Evolutionary conservation across 2,797 vertebrate species (phyloP).

Genomic region (Paguma larvata): DNA sequence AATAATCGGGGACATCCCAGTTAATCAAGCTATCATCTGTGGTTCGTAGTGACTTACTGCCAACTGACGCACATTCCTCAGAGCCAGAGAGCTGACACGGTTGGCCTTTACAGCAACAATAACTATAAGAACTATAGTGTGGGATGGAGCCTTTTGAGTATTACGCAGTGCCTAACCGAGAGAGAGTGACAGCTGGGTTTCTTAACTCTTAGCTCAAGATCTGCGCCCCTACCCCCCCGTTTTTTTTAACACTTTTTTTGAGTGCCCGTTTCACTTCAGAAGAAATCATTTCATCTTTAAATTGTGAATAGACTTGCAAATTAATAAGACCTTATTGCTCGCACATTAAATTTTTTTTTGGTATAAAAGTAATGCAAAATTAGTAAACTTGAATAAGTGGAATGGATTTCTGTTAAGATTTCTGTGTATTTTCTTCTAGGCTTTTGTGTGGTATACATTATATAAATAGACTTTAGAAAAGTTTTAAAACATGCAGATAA

Average conservation of each 20-base stretch:
- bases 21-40: neutral
- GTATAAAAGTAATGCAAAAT: neutral
- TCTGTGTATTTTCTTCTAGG: neutral
- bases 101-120: neutral
- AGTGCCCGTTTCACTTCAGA: neutral
- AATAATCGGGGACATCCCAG: neutral
- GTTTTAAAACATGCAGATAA: constrained; percentile 22
- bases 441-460: constrained; percentile 26
- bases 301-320: constrained; percentile 20
- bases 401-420: neutral
- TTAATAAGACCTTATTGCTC: neutral
- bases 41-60: neutral
- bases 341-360: neutral
- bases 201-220: neutral
- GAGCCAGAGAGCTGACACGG: neutral
- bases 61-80: neutral
- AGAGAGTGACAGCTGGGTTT: neutral
- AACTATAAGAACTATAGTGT: neutral
- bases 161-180: neutral
- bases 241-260: neutral
- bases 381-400: neutral
- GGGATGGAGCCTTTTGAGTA: neutral
- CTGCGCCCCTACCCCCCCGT: neutral
- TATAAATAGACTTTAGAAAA: neutral
- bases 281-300: neutral